Conservation (phyloP, 2,888 invertebrate species). For the Cataglyphis rosenhaueri region DNA sequence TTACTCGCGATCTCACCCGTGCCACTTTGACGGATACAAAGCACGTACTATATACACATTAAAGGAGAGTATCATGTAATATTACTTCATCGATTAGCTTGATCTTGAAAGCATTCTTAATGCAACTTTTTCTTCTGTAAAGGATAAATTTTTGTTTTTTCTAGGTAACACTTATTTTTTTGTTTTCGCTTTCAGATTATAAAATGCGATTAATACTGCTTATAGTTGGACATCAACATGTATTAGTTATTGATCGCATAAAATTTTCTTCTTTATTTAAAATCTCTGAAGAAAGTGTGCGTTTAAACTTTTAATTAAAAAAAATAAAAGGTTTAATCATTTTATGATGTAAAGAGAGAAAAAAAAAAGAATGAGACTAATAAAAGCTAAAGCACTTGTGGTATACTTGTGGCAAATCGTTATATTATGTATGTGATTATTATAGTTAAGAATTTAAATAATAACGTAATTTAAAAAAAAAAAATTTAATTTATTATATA, state of each 20-base stretch:
- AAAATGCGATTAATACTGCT: not conserved
- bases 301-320: not conserved
- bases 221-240: not conserved
- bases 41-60: conserved; percentile 61
- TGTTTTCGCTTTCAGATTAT: not conserved
- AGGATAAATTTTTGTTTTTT: not conserved
- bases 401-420: too few relatives aligned
- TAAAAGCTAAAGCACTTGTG: too few relatives aligned
- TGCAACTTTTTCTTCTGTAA: conserved; percentile 44
- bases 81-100: conserved; percentile 67
- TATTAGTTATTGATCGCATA: not conserved
- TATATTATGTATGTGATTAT: too few relatives aligned
- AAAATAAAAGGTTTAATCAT: not conserved
- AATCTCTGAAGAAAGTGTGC: not conserved
- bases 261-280: not conserved
- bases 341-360: not conserved
- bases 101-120: conserved; percentile 75
- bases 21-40: conserved; percentile 53
- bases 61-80: conserved; percentile 61
- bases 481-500: too few relatives aligned
- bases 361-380: too few relatives aligned
- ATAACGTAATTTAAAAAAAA: too few relatives aligned
- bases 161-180: not conserved
- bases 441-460: too few relatives aligned
- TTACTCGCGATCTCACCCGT: conserved; percentile 41